Percentiles rank a stretch among this genome's conserved stretches.
These are phyloP conservation scores for Adela reaumurella DNA, from an alignment of 2,888 invertebrate species.

Conservation along the genomic window DNA sequence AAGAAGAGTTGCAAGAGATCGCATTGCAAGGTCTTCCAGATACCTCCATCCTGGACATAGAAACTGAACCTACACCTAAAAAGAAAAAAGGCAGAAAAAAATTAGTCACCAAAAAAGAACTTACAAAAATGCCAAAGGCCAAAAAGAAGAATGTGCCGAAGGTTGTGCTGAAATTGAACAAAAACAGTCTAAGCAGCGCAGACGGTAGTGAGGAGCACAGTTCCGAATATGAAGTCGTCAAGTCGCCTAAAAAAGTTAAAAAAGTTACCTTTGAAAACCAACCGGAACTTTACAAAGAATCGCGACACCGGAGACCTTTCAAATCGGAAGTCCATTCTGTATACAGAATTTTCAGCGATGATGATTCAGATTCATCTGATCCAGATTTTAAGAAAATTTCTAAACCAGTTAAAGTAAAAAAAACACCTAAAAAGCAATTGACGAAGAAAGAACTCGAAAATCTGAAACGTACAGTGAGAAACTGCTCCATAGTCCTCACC, in stretches of 20 bases:
- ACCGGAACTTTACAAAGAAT: neutral
- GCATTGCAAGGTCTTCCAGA: slow-evolving; percentile 22
- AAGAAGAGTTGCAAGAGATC: slow-evolving; percentile 40
- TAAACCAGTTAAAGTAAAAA: too few relatives aligned
- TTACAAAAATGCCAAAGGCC: slow-evolving; percentile 2
- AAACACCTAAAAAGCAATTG: too few relatives aligned
- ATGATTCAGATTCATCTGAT: too few relatives aligned
- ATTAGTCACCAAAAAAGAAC: slow-evolving; percentile 18
- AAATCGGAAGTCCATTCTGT: too few relatives aligned
- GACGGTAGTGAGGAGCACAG: neutral
- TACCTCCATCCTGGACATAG: slow-evolving; percentile 14
- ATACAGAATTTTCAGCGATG: too few relatives aligned
- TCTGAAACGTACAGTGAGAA: too few relatives aligned
- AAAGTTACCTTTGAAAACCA: neutral
- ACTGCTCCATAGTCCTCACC: neutral
- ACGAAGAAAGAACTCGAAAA: too few relatives aligned
- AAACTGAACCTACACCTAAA: slow-evolving; percentile 10
- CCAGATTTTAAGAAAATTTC: too few relatives aligned
- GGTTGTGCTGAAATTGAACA: slow-evolving; percentile 5
- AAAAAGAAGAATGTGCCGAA: slow-evolving; percentile 13
- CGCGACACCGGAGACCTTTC: too few relatives aligned
- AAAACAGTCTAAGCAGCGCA: neutral
- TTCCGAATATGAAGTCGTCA: neutral
- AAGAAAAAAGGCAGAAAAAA: slow-evolving; percentile 19
- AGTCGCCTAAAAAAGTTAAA: neutral